Evolutionary conservation across 2,888 invertebrate genomes (phyloP).

Genomic region (Cantharis rustica): DNA sequence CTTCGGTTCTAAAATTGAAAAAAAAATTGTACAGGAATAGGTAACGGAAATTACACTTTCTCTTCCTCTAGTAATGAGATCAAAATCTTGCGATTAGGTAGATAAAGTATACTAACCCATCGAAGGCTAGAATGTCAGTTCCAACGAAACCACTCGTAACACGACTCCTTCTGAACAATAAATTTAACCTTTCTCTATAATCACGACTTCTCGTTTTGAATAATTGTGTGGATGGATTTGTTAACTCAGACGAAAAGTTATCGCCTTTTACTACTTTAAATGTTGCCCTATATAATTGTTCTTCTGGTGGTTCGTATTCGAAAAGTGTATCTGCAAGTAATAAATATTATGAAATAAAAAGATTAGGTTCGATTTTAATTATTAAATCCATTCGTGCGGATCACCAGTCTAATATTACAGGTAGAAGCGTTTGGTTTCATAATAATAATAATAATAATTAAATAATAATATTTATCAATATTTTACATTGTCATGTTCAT

Average conservation of each 20-base stretch:
- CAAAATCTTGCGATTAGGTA: conserved; percentile 6
- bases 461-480: neutral
- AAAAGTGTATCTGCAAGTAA: conserved; percentile 73
- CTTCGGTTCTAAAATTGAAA: conserved; percentile 62
- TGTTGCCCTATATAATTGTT: conserved; percentile 82
- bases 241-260: conserved; percentile 69
- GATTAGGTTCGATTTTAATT: neutral
- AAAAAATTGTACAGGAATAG: neutral
- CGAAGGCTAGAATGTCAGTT: conserved; percentile 82
- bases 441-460: neutral
- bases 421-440: neutral
- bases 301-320: conserved; percentile 72
- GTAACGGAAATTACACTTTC: conserved; percentile 7
- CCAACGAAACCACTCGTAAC: conserved; percentile 76
- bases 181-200: conserved; percentile 76
- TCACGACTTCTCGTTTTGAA: conserved; percentile 76
- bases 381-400: neutral
- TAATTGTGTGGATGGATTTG: conserved; percentile 68
- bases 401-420: neutral
- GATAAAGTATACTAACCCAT: conserved; percentile 68
- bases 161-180: conserved; percentile 74
- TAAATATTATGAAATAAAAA: conserved; percentile 21
- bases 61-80: conserved; percentile 8
- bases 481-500: neutral
- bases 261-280: conserved; percentile 75